Evolutionary conservation across 2,888 invertebrate genomes (phyloP), one percentile per base, ranked within the genome.

Genomic region (Agriopis leucophaearia): DNA sequence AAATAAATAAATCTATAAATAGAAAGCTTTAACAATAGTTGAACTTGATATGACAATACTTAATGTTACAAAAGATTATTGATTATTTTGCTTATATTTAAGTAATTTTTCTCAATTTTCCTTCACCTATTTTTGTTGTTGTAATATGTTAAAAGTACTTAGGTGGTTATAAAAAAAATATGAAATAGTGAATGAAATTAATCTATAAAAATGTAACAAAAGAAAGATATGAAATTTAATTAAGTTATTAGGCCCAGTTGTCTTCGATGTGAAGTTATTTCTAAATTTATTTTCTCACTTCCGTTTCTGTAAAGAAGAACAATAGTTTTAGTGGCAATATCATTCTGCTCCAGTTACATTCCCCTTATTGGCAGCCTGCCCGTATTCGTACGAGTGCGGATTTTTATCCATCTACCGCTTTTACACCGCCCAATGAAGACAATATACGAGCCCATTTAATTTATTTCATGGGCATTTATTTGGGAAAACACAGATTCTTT

Each of bases 351-450:
- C 75, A 83, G 78, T 85, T 86, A 82, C 85, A 87, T 88, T 87
- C 85, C 78, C 81, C 81, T 87, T 89, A 90, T 90, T 91, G 89
- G 86, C 89, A 90, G 87, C 83, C 81, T 78, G 81, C 84, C 77
- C 66, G 40, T 44, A 67, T 59, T 58, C 84, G 82, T 84, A 84
- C 75, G 83, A 81, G 81, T 81, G 78, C 75, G 81, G 84, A 87
- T 87, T 86, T 84, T 86, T 82, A 83, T 84, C 81, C 76, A 75
- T 79, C 80, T 77, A 79, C 75, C 78, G 75, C 76, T 74, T 75
- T 81, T 78, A 81, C 77, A 80, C 75, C 72, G 80, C 79, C 78
- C 88, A 80, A 88, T 87, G 87, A 87, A 90, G 88, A 89, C 88
- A 87, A 90, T 89, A 84, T 89, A 88, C 85, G 88, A 81, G 83